A percentile compares a stretch with the other conserved stretches of the same genome.
phyloP scores from a whole-genome alignment of 2,113 vertebrate genomes.

The Pholis gunnellus region DNA sequence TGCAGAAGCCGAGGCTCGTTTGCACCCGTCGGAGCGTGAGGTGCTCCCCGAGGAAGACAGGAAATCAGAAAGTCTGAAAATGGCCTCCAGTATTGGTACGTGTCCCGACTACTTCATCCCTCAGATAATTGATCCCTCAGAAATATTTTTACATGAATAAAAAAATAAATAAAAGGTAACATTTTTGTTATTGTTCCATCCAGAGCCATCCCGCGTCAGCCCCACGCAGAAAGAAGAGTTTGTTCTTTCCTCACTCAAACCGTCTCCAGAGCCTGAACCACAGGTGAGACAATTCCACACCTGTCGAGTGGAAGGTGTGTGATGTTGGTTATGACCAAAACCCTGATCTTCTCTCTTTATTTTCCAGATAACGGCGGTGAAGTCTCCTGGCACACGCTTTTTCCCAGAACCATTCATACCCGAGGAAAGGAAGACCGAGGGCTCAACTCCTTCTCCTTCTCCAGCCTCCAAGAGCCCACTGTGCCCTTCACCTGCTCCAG shows the following conservation, averaged over 20 bases:
- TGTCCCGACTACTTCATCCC: neutral
- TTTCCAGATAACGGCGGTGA: slow-evolving; percentile 63
- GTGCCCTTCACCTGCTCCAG: slow-evolving; percentile 50
- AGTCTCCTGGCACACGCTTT: slow-evolving; percentile 80
- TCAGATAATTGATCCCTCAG: rapidly evolving
- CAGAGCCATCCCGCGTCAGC: slow-evolving; percentile 67
- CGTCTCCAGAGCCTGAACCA: slow-evolving; percentile 43
- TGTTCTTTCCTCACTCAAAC: slow-evolving; percentile 65
- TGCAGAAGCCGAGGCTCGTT: slow-evolving; percentile 88
- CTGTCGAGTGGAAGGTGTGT: neutral
- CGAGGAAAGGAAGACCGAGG: slow-evolving; percentile 71
- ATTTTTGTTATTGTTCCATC: slow-evolving; percentile 22
- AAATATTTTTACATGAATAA: neutral
- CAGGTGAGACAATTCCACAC: slow-evolving; percentile 54
- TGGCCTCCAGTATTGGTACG: slow-evolving; percentile 75
- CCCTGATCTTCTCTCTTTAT: slow-evolving; percentile 16
- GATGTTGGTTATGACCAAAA: neutral
- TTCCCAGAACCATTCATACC: slow-evolving; percentile 84
- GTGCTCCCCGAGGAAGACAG: slow-evolving; percentile 76
- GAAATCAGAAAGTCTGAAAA: slow-evolving; percentile 67
- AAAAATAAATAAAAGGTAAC: neutral
- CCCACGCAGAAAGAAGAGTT: slow-evolving; percentile 68
- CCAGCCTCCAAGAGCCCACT: slow-evolving; percentile 54
- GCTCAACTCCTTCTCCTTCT: slow-evolving; percentile 49
- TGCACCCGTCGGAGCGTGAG: slow-evolving; percentile 58